These are phyloP conservation scores for Ormyrus nitidulus DNA, from an alignment of 2,888 invertebrate species.

Conservation along the genomic window DNA sequence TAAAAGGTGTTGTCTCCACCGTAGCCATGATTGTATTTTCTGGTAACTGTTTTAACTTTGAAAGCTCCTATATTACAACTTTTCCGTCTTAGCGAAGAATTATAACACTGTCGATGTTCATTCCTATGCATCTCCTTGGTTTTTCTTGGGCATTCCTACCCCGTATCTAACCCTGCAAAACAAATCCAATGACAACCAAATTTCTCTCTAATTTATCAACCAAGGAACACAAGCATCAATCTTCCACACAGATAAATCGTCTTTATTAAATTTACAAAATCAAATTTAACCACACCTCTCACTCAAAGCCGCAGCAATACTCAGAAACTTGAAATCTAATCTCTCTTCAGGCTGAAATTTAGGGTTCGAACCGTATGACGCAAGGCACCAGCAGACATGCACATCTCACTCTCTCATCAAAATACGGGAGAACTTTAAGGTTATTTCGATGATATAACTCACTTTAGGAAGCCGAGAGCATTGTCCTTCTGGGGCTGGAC, in stretches of 20 bases:
- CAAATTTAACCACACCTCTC: neutral
- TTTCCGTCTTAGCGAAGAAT: slow-evolving; percentile 48
- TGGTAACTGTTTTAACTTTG: slow-evolving; percentile 18
- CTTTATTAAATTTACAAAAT: slow-evolving; percentile 1
- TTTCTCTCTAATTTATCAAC: neutral
- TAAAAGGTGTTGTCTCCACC: slow-evolving; percentile 80
- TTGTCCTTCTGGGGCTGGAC: slow-evolving; percentile 29
- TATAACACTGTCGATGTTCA: slow-evolving; percentile 60
- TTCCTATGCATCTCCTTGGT: slow-evolving; percentile 70
- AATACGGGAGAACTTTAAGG: slow-evolving; percentile 11
- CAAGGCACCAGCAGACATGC: neutral
- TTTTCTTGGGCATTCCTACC: slow-evolving; percentile 67
- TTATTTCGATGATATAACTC: slow-evolving; percentile 42
- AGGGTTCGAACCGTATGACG: neutral
- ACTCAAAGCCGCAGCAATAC: neutral
- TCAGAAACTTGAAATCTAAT: neutral
- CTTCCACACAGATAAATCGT: neutral
- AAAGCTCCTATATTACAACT: slow-evolving; percentile 39
- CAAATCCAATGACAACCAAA: neutral
- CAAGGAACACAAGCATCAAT: neutral
- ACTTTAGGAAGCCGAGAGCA: slow-evolving; percentile 44
- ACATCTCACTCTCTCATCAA: no score
- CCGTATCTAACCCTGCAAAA: slow-evolving; percentile 18
- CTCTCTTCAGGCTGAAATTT: neutral
- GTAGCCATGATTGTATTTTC: slow-evolving; percentile 70